Percentiles rank a stretch among this genome's conserved stretches.
Conservation (phyloP, 1,140 invertebrate genomes). For the Bombyx mandarina region DNA sequence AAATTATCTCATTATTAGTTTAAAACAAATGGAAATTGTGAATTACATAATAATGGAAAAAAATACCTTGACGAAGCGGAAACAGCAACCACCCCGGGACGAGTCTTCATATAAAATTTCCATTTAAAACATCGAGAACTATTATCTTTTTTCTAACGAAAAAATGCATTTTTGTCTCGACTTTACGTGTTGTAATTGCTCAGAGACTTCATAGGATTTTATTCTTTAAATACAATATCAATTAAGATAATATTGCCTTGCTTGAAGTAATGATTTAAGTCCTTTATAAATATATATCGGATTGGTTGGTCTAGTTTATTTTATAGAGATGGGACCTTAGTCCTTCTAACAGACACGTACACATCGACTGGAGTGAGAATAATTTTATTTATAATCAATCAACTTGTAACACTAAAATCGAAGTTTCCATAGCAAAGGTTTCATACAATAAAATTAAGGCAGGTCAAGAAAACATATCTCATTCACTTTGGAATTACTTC, state of each 20-base stretch:
- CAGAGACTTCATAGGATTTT: slow-evolving; percentile 6
- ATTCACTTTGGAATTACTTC: no score
- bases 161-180: slow-evolving; percentile 36
- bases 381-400: no score
- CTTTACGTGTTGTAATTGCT: slow-evolving; percentile 20
- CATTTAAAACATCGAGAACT: slow-evolving; percentile 60
- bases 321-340: slow-evolving; percentile 37
- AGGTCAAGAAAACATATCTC: no score
- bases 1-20: neutral
- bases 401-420: no score
- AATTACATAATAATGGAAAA: slow-evolving; percentile 50
- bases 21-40: slow-evolving; percentile 10
- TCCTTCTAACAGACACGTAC: neutral
- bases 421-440: no score
- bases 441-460: no score
- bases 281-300: slow-evolving; percentile 18
- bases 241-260: slow-evolving; percentile 27
- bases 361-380: no score
- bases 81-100: slow-evolving; percentile 48
- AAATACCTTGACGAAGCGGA: slow-evolving; percentile 39
- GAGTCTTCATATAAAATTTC: slow-evolving; percentile 61
- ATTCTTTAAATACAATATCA: slow-evolving; percentile 21
- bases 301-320: slow-evolving; percentile 63
- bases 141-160: slow-evolving; percentile 67
- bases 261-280: slow-evolving; percentile 21